These are phyloP conservation scores for Rhopilema esculentum DNA, from an alignment of 30 jellyfish, hydroid and myxozoan species.

Conservation along the genomic window DNA sequence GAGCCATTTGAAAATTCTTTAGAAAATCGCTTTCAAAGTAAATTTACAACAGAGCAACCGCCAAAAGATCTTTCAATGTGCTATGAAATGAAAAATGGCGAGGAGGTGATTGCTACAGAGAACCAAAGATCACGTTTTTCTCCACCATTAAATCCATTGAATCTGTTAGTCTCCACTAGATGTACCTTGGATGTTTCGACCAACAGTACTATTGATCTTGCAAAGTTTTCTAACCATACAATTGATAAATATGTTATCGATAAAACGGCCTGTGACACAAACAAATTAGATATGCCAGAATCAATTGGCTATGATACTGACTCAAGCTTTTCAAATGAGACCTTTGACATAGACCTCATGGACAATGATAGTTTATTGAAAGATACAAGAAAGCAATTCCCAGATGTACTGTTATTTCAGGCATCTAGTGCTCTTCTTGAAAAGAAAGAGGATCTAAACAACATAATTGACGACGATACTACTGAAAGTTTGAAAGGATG, in stretches of 20 bases:
- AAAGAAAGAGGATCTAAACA: not conserved
- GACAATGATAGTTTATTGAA: conserved; percentile 36
- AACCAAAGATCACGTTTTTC: not conserved
- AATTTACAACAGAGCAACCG: not conserved
- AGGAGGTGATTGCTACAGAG: not conserved
- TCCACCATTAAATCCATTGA: not conserved
- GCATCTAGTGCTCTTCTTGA: conserved; percentile 37
- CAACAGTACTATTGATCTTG: not conserved
- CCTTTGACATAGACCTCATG: conserved; percentile 31
- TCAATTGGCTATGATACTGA: conserved; percentile 21
- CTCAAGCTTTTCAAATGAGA: conserved; percentile 41
- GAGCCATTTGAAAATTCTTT: not conserved
- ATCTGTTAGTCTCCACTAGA: not conserved
- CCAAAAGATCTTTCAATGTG: not conserved
- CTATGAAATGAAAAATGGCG: not conserved
- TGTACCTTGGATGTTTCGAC: not conserved
- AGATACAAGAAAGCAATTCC: conserved; percentile 53
- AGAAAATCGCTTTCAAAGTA: not conserved
- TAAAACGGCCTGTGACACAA: not conserved
- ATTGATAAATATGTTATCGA: not conserved
- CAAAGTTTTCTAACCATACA: not conserved
- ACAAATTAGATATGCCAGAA: not conserved
- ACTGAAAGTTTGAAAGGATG: not conserved
- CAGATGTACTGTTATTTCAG: conserved; percentile 53
- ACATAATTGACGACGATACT: not conserved